Evolutionary conservation across 2,113 vertebrate species (phyloP).

Genomic region (Pantherophis guttatus): DNA sequence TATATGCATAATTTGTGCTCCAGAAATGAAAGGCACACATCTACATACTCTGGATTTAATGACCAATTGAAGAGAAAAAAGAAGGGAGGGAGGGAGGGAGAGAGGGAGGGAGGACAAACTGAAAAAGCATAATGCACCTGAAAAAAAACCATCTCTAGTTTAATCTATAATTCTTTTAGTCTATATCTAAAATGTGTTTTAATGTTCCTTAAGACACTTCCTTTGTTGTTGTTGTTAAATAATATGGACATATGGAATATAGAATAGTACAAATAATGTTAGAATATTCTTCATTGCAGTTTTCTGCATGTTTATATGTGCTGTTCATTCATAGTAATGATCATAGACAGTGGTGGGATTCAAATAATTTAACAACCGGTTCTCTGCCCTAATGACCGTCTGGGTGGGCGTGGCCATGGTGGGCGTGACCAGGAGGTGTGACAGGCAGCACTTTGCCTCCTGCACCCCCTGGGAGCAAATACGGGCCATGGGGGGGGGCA

Average conservation of each 20-base stretch:
- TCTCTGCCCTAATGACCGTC: no score
- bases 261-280: slow-evolving; percentile 45
- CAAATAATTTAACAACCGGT: no score
- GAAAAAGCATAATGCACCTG: background rate
- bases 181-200: background rate
- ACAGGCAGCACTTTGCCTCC: no score
- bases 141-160: background rate
- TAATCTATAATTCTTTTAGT: background rate
- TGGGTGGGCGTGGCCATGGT: no score
- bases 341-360: background rate
- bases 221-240: background rate
- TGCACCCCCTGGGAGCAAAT: no score
- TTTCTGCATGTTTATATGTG: background rate
- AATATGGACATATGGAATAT: background rate
- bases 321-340: background rate
- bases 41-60: background rate
- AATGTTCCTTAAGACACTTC: background rate
- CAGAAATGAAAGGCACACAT: background rate
- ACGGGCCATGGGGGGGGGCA: no score
- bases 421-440: no score
- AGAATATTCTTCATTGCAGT: background rate
- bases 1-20: background rate
- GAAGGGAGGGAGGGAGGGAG: background rate
- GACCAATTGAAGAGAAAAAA: background rate
- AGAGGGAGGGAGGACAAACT: background rate